These are phyloP conservation scores for Eufriesea mexicana DNA, from an alignment of 1,140 invertebrate genomes.

Conservation along the genomic window DNA sequence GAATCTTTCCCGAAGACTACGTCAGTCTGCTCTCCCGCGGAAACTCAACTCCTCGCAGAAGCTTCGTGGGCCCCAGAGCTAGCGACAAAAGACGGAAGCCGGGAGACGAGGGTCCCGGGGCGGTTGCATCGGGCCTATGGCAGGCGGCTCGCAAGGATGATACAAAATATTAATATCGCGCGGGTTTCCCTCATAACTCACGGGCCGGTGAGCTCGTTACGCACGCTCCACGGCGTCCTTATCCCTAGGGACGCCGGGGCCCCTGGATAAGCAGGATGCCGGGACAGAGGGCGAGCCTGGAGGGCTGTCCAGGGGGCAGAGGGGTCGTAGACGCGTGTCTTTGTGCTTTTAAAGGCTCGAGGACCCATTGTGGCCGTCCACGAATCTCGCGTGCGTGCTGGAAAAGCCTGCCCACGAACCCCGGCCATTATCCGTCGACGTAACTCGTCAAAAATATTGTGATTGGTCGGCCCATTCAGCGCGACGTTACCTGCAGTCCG, in stretches of 20 bases:
- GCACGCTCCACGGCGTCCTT: conserved; percentile 77
- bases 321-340: conserved; percentile 70
- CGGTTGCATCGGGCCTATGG: conserved; percentile 59
- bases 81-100: conserved; percentile 78
- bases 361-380: conserved; percentile 73
- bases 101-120: conserved; percentile 57
- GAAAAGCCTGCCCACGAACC: conserved; percentile 45
- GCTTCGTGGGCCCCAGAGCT: not conserved
- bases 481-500: conserved; percentile 78
- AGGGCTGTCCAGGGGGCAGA: no score
- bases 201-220: conserved; percentile 80
- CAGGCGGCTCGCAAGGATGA: conserved; percentile 78
- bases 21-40: not conserved
- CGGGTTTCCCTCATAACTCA: conserved; percentile 81
- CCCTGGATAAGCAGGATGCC: conserved; percentile 78
- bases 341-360: conserved; percentile 76
- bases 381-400: conserved; percentile 28
- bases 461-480: conserved; percentile 78
- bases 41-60: not conserved
- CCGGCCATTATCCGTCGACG: conserved; percentile 77
- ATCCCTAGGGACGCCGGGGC: conserved; percentile 75
- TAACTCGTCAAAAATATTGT: conserved; percentile 83
- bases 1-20: not conserved
- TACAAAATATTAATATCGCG: conserved; percentile 83
- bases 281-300: no score